Conservation (phyloP, 2,888 invertebrate species). For the Boloria selene region DNA sequence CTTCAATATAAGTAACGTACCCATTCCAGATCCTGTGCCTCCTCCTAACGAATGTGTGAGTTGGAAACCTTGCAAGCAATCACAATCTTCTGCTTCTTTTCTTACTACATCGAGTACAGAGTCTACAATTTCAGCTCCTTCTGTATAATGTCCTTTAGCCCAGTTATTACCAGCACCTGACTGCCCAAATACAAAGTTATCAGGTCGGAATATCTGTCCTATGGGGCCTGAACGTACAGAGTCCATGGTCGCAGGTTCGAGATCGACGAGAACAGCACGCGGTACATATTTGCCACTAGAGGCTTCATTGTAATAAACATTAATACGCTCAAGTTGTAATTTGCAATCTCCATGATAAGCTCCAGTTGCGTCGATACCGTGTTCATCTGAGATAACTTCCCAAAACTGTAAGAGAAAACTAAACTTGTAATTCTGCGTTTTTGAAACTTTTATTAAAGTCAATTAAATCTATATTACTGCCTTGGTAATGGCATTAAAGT, state of each 20-base stretch:
- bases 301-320: conserved; percentile 21
- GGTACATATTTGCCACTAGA: conserved; percentile 18
- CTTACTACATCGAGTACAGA: conserved; percentile 17
- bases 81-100: conserved; percentile 23
- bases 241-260: conserved; percentile 18
- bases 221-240: conserved; percentile 12
- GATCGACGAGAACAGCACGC: conserved; percentile 13
- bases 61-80: conserved; percentile 24
- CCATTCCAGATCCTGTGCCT: conserved; percentile 22
- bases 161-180: conserved; percentile 21
- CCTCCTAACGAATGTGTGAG: conserved; percentile 21
- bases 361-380: conserved; percentile 14
- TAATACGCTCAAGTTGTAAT: conserved; percentile 18
- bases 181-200: conserved; percentile 21
- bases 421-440: not conserved
- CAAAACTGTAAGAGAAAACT: conserved; percentile 6
- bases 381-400: conserved; percentile 18
- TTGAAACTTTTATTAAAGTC: too few relatives aligned
- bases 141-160: conserved; percentile 23
- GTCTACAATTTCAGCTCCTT: conserved; percentile 22
- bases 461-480: too few relatives aligned
- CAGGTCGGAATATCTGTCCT: conserved; percentile 21
- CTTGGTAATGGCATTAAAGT: too few relatives aligned
- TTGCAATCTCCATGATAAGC: conserved; percentile 14
- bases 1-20: conserved; percentile 21